Evolutionary conservation across 2,888 invertebrate genomes (phyloP).

Genomic region (Amphimallon solstitiale): DNA sequence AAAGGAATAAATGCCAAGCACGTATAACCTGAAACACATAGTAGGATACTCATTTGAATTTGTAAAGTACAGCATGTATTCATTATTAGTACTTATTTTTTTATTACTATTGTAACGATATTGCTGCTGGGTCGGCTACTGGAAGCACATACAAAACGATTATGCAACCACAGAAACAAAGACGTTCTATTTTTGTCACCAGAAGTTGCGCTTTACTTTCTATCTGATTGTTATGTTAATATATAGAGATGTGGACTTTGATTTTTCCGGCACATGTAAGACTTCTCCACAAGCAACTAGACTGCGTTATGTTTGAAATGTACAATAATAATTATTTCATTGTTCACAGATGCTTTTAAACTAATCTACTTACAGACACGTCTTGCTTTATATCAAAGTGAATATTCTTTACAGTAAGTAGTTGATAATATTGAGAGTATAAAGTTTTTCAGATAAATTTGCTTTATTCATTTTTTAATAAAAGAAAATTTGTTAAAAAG

Average conservation of each 20-base stretch:
- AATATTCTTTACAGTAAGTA: too few species aligned
- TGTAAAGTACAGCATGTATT: background rate
- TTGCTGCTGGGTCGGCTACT: background rate
- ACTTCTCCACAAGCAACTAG: background rate
- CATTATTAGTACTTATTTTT: conserved; percentile 12
- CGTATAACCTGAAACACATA: conserved; percentile 20
- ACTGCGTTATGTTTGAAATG: background rate
- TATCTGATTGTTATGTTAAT: conserved; percentile 24
- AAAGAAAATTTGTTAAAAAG: too few species aligned
- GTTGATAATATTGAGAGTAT: too few species aligned
- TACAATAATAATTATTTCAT: too few species aligned
- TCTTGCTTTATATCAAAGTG: too few species aligned
- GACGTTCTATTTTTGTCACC: conserved; percentile 24
- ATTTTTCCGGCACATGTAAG: conserved; percentile 4
- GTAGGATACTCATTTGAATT: conserved; percentile 26
- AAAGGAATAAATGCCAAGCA: conserved; percentile 8
- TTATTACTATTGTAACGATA: conserved; percentile 16
- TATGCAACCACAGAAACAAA: conserved; percentile 21
- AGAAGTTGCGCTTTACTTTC: conserved; percentile 26
- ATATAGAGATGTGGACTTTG: background rate
- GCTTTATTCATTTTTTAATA: too few species aligned
- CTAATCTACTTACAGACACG: too few species aligned
- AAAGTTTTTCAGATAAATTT: too few species aligned
- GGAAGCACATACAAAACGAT: conserved; percentile 5
- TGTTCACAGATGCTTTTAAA: too few species aligned